Conservation (phyloP, 1,140 invertebrate species). For the Ridgeia piscesae region DNA sequence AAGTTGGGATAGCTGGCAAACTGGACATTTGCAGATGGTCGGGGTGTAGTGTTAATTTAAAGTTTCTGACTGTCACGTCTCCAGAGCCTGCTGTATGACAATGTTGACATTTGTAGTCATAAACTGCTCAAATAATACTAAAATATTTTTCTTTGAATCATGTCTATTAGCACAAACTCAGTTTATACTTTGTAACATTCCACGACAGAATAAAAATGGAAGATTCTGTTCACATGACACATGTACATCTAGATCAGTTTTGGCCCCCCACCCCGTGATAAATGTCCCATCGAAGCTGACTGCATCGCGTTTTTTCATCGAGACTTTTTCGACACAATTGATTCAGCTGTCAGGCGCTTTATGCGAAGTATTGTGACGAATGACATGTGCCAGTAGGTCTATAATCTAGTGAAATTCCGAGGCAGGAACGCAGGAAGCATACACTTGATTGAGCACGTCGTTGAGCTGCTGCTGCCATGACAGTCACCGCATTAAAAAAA, state of each 20-base stretch:
- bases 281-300: neutral
- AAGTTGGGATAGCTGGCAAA: too few species aligned
- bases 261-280: neutral
- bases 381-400: neutral
- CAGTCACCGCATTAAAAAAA: neutral
- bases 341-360: neutral
- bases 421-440: neutral
- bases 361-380: neutral
- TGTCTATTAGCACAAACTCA: too few species aligned
- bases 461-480: neutral
- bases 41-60: too few species aligned
- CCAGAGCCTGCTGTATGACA: neutral
- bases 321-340: neutral
- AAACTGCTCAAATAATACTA: neutral
- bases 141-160: neutral
- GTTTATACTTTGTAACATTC: neutral
- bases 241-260: neutral
- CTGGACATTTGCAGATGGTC: too few species aligned
- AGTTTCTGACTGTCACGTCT: neutral
- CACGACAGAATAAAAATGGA: neutral
- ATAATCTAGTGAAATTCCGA: neutral
- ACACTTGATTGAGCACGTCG: neutral
- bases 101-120: neutral
- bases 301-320: neutral
- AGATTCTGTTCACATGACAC: neutral